A percentile compares a stretch with the other conserved stretches of the same genome.
Conservation (phyloP, 2,888 invertebrate genomes). For the Netelia inedita region DNA sequence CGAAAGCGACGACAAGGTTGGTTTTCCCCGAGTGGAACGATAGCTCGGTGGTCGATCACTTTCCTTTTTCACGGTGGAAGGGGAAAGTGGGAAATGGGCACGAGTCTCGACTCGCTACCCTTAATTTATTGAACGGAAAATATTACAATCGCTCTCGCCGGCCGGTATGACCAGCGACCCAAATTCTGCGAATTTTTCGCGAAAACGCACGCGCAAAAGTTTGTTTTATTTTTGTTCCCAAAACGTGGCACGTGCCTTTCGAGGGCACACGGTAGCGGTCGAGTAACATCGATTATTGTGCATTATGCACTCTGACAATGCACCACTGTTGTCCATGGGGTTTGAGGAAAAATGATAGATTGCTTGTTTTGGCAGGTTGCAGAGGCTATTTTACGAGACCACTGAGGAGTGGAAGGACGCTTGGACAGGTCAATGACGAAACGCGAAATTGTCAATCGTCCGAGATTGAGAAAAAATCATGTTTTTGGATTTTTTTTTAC, state of each 20-base stretch:
- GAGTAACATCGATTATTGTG: constrained; percentile 35
- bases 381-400: constrained; percentile 52
- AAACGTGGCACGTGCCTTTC: constrained; percentile 15
- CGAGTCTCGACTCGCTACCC: constrained; percentile 28
- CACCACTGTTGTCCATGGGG: background rate
- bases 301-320: constrained; percentile 41
- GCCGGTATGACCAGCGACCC: constrained; percentile 43
- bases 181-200: constrained; percentile 66
- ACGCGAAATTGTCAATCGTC: background rate
- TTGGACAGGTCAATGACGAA: constrained; percentile 16
- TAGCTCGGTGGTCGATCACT: background rate
- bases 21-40: constrained; percentile 50
- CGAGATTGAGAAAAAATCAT: background rate
- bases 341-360: constrained; percentile 26
- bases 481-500: too few relatives aligned
- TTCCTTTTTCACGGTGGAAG: background rate
- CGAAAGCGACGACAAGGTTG: constrained; percentile 22
- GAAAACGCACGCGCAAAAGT: constrained; percentile 15
- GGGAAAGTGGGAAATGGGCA: constrained; percentile 4
- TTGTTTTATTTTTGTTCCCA: constrained; percentile 9
- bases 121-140: constrained; percentile 52
- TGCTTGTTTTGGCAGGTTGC: constrained; percentile 42
- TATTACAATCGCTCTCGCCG: background rate
- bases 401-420: background rate
- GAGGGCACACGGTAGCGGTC: background rate